Evolutionary conservation across 2,888 invertebrate genomes (phyloP).

Genomic region (Zaprionus obscuricornis): DNA sequence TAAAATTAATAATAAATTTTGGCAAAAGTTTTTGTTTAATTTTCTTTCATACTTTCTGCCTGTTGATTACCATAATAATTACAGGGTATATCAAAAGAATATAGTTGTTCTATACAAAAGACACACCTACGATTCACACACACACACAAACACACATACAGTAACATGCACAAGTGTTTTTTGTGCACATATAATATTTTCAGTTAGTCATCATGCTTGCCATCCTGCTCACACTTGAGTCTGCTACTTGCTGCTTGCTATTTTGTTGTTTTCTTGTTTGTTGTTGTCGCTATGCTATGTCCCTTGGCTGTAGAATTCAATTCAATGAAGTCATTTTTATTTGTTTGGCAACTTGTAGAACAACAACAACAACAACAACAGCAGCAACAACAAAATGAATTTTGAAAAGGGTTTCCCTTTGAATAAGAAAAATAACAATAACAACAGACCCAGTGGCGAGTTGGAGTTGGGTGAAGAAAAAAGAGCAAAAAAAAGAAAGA

Average conservation of each 20-base stretch:
- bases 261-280: background rate
- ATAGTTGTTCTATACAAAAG: constrained; percentile 13
- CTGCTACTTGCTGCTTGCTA: background rate
- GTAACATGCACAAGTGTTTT: background rate
- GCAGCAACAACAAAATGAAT: constrained; percentile 37
- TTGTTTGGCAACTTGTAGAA: constrained; percentile 66
- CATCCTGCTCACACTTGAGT: constrained; percentile 5
- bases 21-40: too few species aligned
- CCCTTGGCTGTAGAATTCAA: constrained; percentile 58
- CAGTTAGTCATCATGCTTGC: constrained; percentile 44
- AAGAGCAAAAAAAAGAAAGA: background rate
- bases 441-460: constrained; percentile 6
- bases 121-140: constrained; percentile 13
- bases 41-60: background rate
- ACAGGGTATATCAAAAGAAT: constrained; percentile 10
- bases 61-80: background rate
- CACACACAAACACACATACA: background rate
- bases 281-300: constrained; percentile 26
- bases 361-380: constrained; percentile 27
- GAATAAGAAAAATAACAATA: constrained; percentile 29
- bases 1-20: too few species aligned
- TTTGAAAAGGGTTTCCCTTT: constrained; percentile 58
- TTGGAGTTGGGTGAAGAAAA: too few species aligned
- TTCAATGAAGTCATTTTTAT: constrained; percentile 76
- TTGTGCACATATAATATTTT: constrained; percentile 19